A percentile compares a stretch with the other conserved stretches of the same genome.
Evolutionary conservation across 1,140 invertebrate species (phyloP).

Genomic region (Ceratosolen fusciceps): DNA sequence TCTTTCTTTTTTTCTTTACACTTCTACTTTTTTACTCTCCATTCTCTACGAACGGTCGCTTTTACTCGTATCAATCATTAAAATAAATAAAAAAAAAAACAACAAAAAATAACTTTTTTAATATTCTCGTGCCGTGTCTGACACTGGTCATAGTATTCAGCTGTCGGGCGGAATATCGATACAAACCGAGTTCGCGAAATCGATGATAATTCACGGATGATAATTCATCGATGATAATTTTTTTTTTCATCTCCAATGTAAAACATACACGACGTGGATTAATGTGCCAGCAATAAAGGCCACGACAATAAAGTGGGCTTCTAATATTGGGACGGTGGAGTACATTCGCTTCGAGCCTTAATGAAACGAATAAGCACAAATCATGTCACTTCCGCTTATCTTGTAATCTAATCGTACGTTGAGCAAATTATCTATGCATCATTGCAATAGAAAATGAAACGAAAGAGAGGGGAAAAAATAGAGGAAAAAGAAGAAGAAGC

Average conservation of each 20-base stretch:
- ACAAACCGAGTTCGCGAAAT: background rate
- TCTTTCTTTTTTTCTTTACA: no score
- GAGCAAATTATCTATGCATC: no score
- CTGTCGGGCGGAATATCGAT: no score
- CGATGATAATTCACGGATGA: background rate
- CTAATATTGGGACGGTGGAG: background rate
- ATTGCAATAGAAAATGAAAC: background rate
- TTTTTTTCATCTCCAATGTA: background rate
- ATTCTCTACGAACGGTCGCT: background rate
- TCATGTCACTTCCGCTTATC: slow-evolving; percentile 17
- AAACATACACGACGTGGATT: background rate
- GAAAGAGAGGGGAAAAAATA: background rate
- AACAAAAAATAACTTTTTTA: no score
- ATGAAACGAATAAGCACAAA: slow-evolving; percentile 1
- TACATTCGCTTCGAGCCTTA: background rate
- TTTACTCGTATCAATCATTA: background rate
- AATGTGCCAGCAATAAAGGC: background rate
- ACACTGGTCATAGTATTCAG: no score
- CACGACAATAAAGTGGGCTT: background rate
- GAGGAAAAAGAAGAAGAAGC: background rate
- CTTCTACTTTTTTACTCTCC: no score
- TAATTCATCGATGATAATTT: background rate
- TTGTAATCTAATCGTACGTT: slow-evolving; percentile 26
- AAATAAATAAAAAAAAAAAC: no score
- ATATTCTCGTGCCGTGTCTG: no score